Evolutionary conservation across 2,113 vertebrate genomes (phyloP).

Genomic region (Lota lota): DNA sequence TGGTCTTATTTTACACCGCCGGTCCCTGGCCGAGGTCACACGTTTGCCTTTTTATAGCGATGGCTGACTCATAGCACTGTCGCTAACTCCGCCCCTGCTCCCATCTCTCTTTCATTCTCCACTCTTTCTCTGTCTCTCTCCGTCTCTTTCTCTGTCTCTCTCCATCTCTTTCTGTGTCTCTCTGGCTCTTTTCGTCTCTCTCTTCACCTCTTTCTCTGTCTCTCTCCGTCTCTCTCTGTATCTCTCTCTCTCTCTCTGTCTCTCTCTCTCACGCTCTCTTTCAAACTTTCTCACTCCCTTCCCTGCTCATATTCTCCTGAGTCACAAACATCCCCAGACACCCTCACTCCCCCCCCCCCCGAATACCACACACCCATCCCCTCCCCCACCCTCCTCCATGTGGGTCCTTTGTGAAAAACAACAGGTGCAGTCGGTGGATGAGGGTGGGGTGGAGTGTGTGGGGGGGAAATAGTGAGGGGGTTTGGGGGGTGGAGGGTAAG

Average conservation of each 20-base stretch:
- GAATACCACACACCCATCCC: neutral
- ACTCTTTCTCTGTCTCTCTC: neutral
- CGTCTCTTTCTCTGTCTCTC: too few species aligned
- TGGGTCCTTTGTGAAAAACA: constrained; percentile 60
- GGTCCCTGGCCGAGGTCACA: constrained; percentile 43
- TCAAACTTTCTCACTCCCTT: constrained; percentile 6
- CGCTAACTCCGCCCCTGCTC: constrained; percentile 23
- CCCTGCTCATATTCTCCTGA: constrained; percentile 64
- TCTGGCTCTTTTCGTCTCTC: neutral
- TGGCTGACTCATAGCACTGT: constrained; percentile 61
- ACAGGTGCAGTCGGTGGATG: constrained; percentile 57
- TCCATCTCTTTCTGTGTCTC: neutral
- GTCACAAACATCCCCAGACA: constrained; percentile 49
- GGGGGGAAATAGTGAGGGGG: too few species aligned
- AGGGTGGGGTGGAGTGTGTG: constrained; percentile 36
- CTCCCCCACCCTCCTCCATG: neutral
- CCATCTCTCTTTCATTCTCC: neutral
- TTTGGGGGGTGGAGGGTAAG: too few species aligned
- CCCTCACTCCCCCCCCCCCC: constrained; percentile 21
- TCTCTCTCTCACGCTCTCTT: too few species aligned
- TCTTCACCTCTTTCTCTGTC: neutral
- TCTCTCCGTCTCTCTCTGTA: too few species aligned
- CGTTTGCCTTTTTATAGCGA: constrained; percentile 67
- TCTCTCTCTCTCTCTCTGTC: too few species aligned
- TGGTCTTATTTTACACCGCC: constrained; percentile 50